Conservation (phyloP, 2,113 vertebrate species). For the Carassius auratus region DNA sequence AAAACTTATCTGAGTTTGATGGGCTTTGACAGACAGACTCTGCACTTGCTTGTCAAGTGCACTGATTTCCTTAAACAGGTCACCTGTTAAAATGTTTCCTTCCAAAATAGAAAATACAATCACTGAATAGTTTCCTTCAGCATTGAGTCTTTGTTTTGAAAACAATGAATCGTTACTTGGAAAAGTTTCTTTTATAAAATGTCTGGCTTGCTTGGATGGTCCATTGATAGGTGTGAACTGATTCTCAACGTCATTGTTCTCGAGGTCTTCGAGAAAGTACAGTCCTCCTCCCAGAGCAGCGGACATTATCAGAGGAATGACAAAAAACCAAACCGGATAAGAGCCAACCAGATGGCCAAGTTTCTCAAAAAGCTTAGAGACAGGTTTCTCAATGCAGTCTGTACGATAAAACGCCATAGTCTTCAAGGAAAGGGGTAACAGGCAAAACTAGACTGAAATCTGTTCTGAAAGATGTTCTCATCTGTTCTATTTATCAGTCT, state of each 20-base stretch:
- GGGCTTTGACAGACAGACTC: constrained; percentile 41
- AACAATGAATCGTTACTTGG: constrained; percentile 69
- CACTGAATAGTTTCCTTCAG: constrained; percentile 67
- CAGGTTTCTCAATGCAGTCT: constrained; percentile 72
- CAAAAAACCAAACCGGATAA: constrained; percentile 72
- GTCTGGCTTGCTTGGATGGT: constrained; percentile 75
- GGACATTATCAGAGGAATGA: constrained; percentile 72
- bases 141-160: constrained; percentile 70
- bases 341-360: constrained; percentile 70
- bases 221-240: constrained; percentile 78
- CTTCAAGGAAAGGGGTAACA: not conserved
- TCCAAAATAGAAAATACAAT: constrained; percentile 62
- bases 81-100: constrained; percentile 57
- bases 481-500: not conserved
- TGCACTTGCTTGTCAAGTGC: constrained; percentile 62
- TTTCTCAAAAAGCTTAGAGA: constrained; percentile 67
- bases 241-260: constrained; percentile 73
- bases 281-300: constrained; percentile 73
- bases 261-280: constrained; percentile 57
- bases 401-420: constrained; percentile 68
- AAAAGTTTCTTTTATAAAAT: constrained; percentile 72
- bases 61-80: constrained; percentile 65
- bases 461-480: not conserved
- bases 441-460: not conserved
- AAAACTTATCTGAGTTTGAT: constrained; percentile 42